These are phyloP conservation scores for Phaethon lepturus DNA, from an alignment of 2,113 vertebrate genomes.

Conservation along the genomic window DNA sequence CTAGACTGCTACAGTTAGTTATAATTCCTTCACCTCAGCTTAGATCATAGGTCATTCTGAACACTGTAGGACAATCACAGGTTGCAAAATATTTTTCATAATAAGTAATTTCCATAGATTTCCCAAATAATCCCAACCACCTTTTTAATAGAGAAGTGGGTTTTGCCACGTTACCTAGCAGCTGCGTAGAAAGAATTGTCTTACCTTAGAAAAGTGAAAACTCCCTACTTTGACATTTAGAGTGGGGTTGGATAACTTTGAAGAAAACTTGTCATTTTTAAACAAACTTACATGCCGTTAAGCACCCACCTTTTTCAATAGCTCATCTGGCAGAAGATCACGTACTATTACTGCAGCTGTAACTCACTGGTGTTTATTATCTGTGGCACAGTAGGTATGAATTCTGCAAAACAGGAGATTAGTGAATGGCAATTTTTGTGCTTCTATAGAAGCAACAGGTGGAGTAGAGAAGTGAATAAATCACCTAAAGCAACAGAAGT, in stretches of 20 bases:
- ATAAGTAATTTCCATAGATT: background rate
- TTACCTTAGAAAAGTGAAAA: background rate
- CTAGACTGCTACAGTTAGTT: background rate
- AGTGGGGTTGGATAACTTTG: background rate
- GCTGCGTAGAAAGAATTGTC: background rate
- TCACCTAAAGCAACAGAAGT: background rate
- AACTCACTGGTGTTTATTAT: background rate
- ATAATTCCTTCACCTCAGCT: background rate
- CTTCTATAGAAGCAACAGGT: background rate
- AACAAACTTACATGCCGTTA: background rate
- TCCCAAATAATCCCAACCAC: background rate
- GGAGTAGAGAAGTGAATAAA: background rate
- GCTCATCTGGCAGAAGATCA: background rate
- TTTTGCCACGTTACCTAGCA: background rate
- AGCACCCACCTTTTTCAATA: background rate
- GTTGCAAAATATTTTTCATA: background rate
- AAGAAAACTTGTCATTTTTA: background rate
- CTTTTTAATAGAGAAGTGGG: background rate
- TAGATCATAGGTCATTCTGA: background rate
- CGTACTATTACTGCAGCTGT: background rate
- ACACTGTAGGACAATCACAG: background rate
- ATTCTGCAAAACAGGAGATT: background rate
- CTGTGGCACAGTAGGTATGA: background rate
- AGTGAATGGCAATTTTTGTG: background rate
- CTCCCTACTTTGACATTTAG: background rate